A percentile compares a stretch with the other conserved stretches of the same genome.
These are phyloP conservation scores for Nyctalus aviator DNA, from an alignment of 2,797 vertebrate genomes.

Conservation along the genomic window DNA sequence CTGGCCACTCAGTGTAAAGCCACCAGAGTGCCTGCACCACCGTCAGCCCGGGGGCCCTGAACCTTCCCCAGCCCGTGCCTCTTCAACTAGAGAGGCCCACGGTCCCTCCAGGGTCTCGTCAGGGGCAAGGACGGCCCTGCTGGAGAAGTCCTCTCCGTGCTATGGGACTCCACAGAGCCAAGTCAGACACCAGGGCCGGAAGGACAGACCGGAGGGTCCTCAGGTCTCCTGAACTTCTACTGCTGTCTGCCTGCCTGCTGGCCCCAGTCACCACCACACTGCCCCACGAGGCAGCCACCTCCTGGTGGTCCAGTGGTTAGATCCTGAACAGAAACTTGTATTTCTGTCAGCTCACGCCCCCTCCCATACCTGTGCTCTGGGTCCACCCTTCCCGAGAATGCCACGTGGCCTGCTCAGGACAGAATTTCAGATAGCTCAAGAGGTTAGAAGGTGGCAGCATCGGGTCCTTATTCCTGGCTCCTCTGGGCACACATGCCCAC, in stretches of 20 bases:
- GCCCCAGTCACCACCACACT: background rate
- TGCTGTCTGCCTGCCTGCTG: background rate
- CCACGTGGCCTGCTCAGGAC: background rate
- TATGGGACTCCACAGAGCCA: background rate
- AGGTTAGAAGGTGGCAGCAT: background rate
- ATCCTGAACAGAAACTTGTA: background rate
- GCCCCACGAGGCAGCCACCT: background rate
- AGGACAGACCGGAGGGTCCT: background rate
- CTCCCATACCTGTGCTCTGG: background rate
- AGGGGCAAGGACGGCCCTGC: background rate
- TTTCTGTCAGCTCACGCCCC: background rate
- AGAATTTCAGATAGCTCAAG: background rate
- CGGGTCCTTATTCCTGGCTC: background rate
- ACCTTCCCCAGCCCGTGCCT: background rate
- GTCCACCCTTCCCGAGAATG: background rate
- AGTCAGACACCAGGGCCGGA: background rate
- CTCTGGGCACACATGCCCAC: background rate
- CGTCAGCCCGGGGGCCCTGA: background rate
- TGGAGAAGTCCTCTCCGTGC: background rate
- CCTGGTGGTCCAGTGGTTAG: background rate
- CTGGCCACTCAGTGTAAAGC: too few relatives aligned
- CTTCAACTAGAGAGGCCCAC: background rate
- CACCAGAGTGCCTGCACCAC: accelerated
- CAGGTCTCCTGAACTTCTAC: background rate
- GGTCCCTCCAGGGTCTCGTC: background rate